Evolutionary conservation across 2,113 vertebrate genomes (phyloP).

Genomic region (Lanius collurio): DNA sequence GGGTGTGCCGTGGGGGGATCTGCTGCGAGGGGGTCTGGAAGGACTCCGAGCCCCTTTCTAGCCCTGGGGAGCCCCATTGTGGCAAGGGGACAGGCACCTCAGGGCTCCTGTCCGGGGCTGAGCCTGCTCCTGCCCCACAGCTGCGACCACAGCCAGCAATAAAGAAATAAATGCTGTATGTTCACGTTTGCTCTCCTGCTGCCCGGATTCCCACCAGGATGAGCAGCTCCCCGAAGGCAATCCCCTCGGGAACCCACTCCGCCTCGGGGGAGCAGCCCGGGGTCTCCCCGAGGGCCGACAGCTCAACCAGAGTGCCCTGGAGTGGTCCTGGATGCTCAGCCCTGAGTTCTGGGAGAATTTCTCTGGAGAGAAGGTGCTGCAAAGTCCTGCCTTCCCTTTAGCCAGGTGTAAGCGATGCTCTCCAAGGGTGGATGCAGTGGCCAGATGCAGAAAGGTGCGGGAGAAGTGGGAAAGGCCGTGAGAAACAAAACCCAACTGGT

Average conservation of each 20-base stretch:
- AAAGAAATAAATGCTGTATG: fast-evolving
- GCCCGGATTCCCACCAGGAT: neutral
- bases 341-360: fast-evolving
- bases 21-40: neutral
- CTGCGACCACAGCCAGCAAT: neutral
- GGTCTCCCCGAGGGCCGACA: neutral
- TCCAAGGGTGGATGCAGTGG: fast-evolving
- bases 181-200: neutral
- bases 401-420: neutral
- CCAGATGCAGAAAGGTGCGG: neutral
- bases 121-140: neutral
- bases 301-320: neutral
- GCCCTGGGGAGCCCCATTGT: neutral
- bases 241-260: neutral
- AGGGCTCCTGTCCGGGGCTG: neutral
- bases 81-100: neutral
- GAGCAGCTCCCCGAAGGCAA: neutral
- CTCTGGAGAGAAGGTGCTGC: fast-evolving
- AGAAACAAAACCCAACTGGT: neutral
- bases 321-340: neutral
- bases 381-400: neutral
- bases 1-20: fast-evolving
- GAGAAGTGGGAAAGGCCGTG: neutral
- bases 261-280: neutral
- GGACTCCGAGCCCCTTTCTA: neutral